phyloP scores from a whole-genome alignment of 2,888 invertebrate species.

The Erannis defoliaria region DNA sequence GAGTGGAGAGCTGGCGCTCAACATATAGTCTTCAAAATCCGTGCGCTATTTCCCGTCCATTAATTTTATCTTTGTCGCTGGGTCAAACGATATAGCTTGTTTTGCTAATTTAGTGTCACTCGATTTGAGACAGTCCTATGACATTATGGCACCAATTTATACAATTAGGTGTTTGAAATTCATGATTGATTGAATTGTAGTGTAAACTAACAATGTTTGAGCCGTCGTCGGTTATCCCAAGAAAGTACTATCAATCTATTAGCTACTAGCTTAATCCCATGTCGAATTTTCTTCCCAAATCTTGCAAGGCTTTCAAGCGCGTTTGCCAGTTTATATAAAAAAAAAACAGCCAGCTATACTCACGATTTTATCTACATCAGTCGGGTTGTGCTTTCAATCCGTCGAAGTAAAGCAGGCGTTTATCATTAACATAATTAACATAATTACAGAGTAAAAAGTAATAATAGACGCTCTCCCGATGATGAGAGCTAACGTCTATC shows the following conservation, averaged over 20 bases:
- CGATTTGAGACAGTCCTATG: not conserved
- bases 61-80: too few species aligned
- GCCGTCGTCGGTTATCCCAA: not conserved
- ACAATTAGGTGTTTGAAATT: too few species aligned
- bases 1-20: too few species aligned
- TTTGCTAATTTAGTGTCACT: not conserved
- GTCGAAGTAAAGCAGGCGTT: too few species aligned
- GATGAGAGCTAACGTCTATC: too few species aligned
- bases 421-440: too few species aligned
- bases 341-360: not conserved
- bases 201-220: too few species aligned
- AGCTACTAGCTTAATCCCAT: not conserved
- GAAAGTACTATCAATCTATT: not conserved
- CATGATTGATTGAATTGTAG: not conserved
- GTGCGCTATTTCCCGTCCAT: too few species aligned
- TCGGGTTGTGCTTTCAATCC: not conserved
- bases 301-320: not conserved
- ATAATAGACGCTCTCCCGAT: too few species aligned
- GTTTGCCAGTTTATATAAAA: not conserved
- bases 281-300: not conserved
- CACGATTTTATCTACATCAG: not conserved
- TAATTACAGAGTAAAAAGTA: too few species aligned
- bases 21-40: too few species aligned
- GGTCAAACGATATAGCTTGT: not conserved
- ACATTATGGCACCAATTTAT: too few species aligned